Conservation (phyloP, 2,888 invertebrate genomes). For the Campopleginae sp. region DNA sequence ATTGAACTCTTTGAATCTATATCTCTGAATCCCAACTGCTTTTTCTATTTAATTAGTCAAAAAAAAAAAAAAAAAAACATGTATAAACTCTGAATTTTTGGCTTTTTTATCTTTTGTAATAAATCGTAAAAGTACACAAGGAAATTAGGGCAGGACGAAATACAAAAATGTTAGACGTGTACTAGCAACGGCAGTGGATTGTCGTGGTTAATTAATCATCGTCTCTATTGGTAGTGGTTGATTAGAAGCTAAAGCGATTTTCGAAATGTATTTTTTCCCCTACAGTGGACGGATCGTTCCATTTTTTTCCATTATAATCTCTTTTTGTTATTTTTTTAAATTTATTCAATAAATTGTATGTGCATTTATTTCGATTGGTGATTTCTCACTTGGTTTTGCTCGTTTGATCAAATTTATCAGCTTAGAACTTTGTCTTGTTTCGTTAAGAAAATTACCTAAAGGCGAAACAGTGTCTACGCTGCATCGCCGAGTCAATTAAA, state of each 20-base stretch:
- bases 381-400: background rate
- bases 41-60: background rate
- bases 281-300: conserved; percentile 64
- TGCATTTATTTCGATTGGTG: background rate
- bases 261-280: conserved; percentile 50
- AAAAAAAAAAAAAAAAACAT: background rate
- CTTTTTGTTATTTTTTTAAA: background rate
- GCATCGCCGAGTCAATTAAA: conserved; percentile 61
- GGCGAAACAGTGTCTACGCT: conserved; percentile 40
- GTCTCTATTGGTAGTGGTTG: conserved; percentile 38
- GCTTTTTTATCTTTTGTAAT: background rate
- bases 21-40: conserved; percentile 38
- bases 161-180: background rate
- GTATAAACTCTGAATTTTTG: background rate
- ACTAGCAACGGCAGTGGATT: conserved; percentile 24
- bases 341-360: background rate
- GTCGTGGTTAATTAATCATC: conserved; percentile 13
- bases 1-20: conserved; percentile 27
- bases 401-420: conserved; percentile 19
- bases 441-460: conserved; percentile 36
- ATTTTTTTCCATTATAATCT: conserved; percentile 53
- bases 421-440: conserved; percentile 21
- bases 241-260: conserved; percentile 39
- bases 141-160: background rate
- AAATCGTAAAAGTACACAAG: conserved; percentile 3